Base-by-base conservation (phyloP, 2,888 invertebrate species). In the Unio delphinus region DNA sequence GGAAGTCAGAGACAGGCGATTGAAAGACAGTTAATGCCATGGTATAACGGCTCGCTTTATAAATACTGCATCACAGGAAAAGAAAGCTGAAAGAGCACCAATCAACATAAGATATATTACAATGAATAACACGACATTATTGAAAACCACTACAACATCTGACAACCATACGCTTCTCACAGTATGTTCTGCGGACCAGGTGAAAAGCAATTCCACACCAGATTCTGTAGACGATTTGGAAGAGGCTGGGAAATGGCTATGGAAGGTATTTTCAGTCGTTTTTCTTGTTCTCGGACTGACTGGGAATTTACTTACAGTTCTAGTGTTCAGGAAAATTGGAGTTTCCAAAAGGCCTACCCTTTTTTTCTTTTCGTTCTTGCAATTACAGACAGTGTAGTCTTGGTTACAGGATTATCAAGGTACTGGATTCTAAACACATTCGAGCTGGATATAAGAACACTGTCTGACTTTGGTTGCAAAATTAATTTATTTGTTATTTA, bases 401-500 rank as follows among this genome's bases (percentile, higher is more conserved):
- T 82, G 15, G 34, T 76, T 15, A 72, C 75, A 0, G 81, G 76
- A 8, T 64, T 79, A 23, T 70, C 74, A 3, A 64, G 75, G 4
- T 80, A 79, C 58, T 82, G 79, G 79, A 67, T 78, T 18, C 5
- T 34, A 15, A 70, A 75, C 26, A 69, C 70, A 8, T 73, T 74
- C 17, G 69, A 77, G 20, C 68, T 73, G 58, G 78, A 78, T 61
- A 57, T 77, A 7, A 67, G 75, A 56, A 61, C 63, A 5, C 61
- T 77, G 15, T 78, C 78, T n/a, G 65, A 71, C 55, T 70, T 69
- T 45, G 74, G 71, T 62, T 82, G 81, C 69, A 80, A 77, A 67
- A 70, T 82, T 23, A 74, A 75, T 62, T 68, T 74, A 20, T 82
- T 82, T 59, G 61, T 75, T 30, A 79, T 79, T 20, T 82, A 82